Percentiles rank a stretch among this genome's conserved stretches.
Conservation (phyloP, 35 echinoderm and acorn worm species). For the Strongylocentrotus purpuratus region DNA sequence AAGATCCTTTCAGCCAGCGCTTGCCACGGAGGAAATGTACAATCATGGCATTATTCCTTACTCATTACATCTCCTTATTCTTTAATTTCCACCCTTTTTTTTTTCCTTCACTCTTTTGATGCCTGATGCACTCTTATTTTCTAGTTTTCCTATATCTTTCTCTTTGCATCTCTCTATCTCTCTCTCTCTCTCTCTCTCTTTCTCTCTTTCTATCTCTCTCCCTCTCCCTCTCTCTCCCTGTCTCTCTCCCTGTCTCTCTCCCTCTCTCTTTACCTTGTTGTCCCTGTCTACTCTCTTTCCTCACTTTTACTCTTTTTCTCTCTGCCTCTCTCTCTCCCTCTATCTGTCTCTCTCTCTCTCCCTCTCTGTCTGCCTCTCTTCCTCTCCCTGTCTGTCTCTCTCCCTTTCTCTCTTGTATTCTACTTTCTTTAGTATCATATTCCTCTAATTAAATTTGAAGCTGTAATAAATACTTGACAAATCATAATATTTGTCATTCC, state of each 20-base stretch:
- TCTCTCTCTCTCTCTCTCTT: not conserved
- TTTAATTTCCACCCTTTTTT: not conserved
- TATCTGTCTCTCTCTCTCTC: not conserved
- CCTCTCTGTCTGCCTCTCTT: no score
- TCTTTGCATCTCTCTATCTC: not conserved
- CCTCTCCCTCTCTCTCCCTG: no score
- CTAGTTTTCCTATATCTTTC: not conserved
- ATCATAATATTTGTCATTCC: no score
- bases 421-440: not conserved
- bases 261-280: not conserved
- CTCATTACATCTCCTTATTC: not conserved
- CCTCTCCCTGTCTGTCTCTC: not conserved
- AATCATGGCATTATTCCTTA: conserved; percentile 2
- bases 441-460: no score
- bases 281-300: not conserved
- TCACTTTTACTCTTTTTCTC: not conserved
- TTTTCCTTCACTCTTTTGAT: not conserved
- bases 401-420: not conserved
- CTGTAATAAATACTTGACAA: no score
- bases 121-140: not conserved
- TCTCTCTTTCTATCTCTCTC: not conserved
- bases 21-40: not conserved
- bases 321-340: not conserved
- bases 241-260: conserved; percentile 8
- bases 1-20: conserved; percentile 8